Evolutionary conservation across 2,113 vertebrate species (phyloP).

Genomic region (Orientallactaga bullata): DNA sequence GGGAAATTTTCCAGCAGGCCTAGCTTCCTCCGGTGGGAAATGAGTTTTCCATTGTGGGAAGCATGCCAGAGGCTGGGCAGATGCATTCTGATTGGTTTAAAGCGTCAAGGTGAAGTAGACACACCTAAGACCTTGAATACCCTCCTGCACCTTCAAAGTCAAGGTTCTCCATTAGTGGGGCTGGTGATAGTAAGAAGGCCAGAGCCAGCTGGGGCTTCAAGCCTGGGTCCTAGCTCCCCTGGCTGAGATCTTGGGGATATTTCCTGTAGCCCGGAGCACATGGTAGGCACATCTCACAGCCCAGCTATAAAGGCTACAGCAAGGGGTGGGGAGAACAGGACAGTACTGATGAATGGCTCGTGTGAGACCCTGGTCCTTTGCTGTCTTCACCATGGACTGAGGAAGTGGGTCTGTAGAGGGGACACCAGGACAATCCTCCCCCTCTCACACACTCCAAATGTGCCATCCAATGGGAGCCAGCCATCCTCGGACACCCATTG

Average conservation of each 20-base stretch:
- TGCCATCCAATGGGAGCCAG: no score
- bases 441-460: no score
- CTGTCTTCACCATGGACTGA: background rate
- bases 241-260: background rate
- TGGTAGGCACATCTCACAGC: background rate
- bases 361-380: conserved; percentile 50
- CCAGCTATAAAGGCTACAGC: background rate
- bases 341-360: conserved; percentile 46
- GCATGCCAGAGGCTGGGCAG: background rate
- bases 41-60: background rate
- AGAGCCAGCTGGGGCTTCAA: background rate
- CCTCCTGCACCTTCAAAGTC: accelerated
- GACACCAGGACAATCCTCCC: background rate
- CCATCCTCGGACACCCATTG: background rate
- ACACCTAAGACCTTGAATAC: background rate
- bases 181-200: background rate
- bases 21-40: background rate
- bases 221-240: background rate
- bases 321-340: background rate
- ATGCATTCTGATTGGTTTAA: background rate
- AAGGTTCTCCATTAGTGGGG: accelerated
- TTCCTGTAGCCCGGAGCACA: background rate
- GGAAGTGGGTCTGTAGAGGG: background rate
- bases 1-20: background rate
- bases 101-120: background rate